phyloP scores from a whole-genome alignment of 2,113 vertebrate genomes.

The Heloderma charlesbogerti region DNA sequence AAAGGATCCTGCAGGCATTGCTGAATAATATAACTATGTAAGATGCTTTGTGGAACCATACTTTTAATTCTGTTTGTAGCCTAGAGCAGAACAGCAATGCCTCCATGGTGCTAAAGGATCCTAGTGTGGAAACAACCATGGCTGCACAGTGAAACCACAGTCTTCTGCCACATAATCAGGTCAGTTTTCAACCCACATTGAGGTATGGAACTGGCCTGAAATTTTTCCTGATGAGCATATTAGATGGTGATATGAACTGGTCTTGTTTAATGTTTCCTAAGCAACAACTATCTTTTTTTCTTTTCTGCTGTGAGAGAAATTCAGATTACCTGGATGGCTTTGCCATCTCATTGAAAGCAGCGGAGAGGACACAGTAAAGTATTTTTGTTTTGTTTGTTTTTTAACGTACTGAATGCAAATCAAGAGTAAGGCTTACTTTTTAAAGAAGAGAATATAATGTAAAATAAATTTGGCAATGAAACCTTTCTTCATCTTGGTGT shows the following conservation, averaged over 20 bases:
- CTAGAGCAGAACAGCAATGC: too few relatives aligned
- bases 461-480: conserved; percentile 5
- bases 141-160: background rate
- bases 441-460: background rate
- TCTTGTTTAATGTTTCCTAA: background rate
- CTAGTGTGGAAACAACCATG: background rate
- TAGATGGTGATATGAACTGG: too few relatives aligned
- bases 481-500: background rate
- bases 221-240: background rate
- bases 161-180: background rate
- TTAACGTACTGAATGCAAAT: background rate
- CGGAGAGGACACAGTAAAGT: background rate
- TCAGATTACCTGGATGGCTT: background rate
- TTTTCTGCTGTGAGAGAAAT: background rate
- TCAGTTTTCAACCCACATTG: background rate
- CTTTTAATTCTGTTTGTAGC: too few relatives aligned
- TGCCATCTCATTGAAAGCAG: background rate
- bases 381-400: background rate
- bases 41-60: background rate
- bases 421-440: background rate
- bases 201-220: background rate
- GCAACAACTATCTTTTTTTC: background rate
- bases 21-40: background rate
- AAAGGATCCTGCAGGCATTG: too few relatives aligned
- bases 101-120: too few relatives aligned